A percentile compares a stretch with the other conserved stretches of the same genome.
Conservation (phyloP, 1,140 invertebrate genomes). For the Drosophila bipectinata region DNA sequence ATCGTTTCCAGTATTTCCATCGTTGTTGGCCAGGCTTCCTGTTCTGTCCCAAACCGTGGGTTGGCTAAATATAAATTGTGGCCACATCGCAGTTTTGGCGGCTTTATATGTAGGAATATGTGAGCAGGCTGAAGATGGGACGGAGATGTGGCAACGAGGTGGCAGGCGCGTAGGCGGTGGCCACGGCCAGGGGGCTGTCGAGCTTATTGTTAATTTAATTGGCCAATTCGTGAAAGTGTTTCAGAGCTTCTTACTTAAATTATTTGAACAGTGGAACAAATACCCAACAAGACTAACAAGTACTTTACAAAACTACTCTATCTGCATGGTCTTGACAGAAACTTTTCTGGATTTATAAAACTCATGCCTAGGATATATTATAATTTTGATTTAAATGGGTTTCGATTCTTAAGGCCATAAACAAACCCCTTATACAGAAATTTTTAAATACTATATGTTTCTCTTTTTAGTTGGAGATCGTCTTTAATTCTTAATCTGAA, state of each 20-base stretch:
- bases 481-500: too few species aligned
- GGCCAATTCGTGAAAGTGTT: conserved; percentile 77
- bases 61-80: conserved; percentile 66
- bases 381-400: too few species aligned
- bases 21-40: conserved; percentile 64
- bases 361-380: too few species aligned
- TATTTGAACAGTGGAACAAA: conserved; percentile 32
- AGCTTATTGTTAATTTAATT: conserved; percentile 80
- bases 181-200: conserved; percentile 27
- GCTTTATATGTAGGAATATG: conserved; percentile 14
- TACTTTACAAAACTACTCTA: too few species aligned
- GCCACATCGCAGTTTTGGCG: conserved; percentile 48
- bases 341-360: too few species aligned
- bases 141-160: neutral
- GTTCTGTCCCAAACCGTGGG: conserved; percentile 67
- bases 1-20: conserved; percentile 21
- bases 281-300: too few species aligned
- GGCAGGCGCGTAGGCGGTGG: conserved; percentile 27
- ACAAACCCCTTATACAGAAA: too few species aligned
- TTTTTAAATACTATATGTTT: too few species aligned
- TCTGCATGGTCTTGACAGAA: too few species aligned
- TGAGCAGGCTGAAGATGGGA: neutral
- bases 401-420: too few species aligned
- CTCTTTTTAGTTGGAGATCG: too few species aligned
- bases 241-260: conserved; percentile 40